These are phyloP conservation scores for Dinocampus coccinellae DNA, from an alignment of 2,888 invertebrate genomes.

Conservation along the genomic window DNA sequence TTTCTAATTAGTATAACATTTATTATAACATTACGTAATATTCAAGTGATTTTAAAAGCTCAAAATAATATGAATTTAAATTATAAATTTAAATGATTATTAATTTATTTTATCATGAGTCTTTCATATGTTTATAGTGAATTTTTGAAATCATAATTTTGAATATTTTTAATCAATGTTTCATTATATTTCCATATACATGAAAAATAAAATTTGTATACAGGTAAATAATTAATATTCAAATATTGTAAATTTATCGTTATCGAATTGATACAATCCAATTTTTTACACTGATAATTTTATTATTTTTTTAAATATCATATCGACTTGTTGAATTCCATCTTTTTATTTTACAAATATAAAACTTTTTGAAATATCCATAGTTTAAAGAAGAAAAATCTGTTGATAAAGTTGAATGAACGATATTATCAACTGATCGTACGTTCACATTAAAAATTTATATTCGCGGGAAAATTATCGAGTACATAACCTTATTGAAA, in stretches of 20 bases:
- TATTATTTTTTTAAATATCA: no score
- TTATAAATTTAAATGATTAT: background rate
- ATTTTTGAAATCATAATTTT: background rate
- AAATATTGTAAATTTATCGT: background rate
- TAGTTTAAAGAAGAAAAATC: background rate
- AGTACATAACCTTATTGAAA: background rate
- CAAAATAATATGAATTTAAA: background rate
- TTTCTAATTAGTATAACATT: background rate
- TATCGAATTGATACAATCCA: no score
- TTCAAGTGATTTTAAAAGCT: background rate
- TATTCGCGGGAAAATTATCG: background rate
- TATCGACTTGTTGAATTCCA: no score
- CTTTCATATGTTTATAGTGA: background rate
- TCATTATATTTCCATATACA: background rate
- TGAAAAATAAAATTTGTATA: background rate
- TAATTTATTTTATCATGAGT: background rate
- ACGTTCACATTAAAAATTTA: background rate
- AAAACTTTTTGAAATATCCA: no score
- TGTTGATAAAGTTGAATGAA: background rate
- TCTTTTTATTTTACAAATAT: no score
- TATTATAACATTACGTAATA: background rate
- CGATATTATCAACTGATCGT: background rate
- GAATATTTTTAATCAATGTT: background rate
- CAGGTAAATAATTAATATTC: background rate
- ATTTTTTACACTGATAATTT: no score